A percentile compares a stretch with the other conserved stretches of the same genome.
These are phyloP conservation scores for Callyntrura guangdongensis DNA, from an alignment of 2,888 invertebrate genomes.

Conservation along the genomic window DNA sequence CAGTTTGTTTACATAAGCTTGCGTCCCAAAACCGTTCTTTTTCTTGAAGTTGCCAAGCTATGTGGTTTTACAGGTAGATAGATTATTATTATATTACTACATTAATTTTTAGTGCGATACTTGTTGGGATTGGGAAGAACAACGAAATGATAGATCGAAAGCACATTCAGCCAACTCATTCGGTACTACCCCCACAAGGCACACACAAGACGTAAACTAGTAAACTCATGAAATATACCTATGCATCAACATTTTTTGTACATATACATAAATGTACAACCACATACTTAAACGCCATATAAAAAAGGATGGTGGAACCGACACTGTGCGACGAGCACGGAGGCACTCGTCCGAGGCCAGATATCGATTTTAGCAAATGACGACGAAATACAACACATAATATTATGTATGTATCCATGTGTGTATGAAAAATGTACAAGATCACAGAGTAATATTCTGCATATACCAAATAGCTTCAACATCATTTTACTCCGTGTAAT, in stretches of 20 bases:
- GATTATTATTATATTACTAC: background rate
- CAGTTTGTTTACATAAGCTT: background rate
- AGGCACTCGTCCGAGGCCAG: constrained; percentile 75
- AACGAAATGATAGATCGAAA: constrained; percentile 22
- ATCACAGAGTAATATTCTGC: constrained; percentile 13
- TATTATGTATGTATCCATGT: background rate
- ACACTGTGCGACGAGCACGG: constrained; percentile 77
- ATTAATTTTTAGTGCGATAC: background rate
- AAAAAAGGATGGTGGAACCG: constrained; percentile 61
- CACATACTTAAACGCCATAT: constrained; percentile 35
- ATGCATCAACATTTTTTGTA: background rate
- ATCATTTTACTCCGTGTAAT: background rate
- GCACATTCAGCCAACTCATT: background rate
- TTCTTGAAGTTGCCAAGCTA: background rate
- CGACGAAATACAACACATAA: constrained; percentile 68
- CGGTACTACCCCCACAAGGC: background rate
- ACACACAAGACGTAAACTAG: background rate
- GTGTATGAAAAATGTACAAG: background rate
- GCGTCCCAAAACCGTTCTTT: constrained; percentile 11
- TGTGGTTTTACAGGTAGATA: background rate
- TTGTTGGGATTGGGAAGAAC: background rate
- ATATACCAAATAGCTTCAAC: constrained; percentile 25
- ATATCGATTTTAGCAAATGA: constrained; percentile 76
- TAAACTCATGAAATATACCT: background rate
- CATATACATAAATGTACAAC: constrained; percentile 16